These are phyloP conservation scores for Todiramphus chloris DNA, from an alignment of 2,113 vertebrate species.

Conservation along the genomic window DNA sequence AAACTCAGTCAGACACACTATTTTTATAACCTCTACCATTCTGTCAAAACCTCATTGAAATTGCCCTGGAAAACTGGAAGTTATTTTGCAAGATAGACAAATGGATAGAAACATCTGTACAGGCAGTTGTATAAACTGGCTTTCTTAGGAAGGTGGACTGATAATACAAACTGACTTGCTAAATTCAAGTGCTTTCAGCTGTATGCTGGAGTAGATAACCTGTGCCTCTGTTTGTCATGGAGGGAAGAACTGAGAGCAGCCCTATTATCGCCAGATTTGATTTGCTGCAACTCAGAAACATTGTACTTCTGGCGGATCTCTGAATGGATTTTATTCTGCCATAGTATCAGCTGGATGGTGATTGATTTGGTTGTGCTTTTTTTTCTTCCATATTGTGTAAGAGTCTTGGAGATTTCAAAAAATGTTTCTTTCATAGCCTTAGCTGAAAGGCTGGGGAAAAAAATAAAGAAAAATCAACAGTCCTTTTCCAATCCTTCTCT, in stretches of 20 bases:
- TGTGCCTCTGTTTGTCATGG: background rate
- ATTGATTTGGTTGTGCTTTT: slow-evolving; percentile 1
- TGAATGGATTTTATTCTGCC: slow-evolving; percentile 23
- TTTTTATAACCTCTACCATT: background rate
- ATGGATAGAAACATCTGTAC: background rate
- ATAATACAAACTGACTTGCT: slow-evolving; percentile 18
- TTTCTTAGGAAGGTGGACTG: background rate
- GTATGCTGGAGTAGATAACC: background rate
- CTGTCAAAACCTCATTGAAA: background rate
- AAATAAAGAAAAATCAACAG: background rate
- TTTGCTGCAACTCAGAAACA: background rate
- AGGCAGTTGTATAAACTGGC: background rate
- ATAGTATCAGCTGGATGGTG: background rate
- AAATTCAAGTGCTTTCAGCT: background rate
- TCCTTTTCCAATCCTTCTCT: background rate
- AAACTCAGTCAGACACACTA: background rate
- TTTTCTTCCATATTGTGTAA: background rate
- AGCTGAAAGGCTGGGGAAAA: background rate
- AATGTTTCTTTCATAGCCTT: background rate
- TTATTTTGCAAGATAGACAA: background rate
- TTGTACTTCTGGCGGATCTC: background rate
- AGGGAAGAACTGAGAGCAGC: background rate
- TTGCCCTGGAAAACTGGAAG: background rate
- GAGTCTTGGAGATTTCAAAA: background rate
- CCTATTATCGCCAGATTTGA: background rate